phyloP scores from a whole-genome alignment of 2,113 vertebrate species.

The Macquaria australasica region DNA sequence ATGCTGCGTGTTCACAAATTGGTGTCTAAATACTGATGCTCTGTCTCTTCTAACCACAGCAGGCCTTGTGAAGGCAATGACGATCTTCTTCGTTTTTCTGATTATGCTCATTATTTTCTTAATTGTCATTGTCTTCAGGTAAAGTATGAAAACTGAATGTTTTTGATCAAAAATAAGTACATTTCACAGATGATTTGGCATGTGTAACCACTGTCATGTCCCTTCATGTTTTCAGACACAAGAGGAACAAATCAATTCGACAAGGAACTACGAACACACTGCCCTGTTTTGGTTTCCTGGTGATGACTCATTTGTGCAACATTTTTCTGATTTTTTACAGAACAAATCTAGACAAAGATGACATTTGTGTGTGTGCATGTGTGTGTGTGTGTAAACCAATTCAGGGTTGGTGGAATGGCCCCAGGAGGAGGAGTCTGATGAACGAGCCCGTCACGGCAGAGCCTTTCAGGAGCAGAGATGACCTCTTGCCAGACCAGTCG shows the following conservation, averaged over 20 bases:
- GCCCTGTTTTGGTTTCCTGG: conserved; percentile 3
- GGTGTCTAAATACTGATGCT: neutral
- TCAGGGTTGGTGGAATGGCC: conserved; percentile 50
- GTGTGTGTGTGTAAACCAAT: neutral
- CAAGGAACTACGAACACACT: neutral
- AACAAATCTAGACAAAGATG: neutral
- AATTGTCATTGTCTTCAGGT: conserved; percentile 66
- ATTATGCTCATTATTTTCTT: conserved; percentile 31
- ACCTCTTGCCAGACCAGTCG: conserved; percentile 39
- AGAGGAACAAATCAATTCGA: conserved; percentile 27
- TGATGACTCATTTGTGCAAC: conserved; percentile 5
- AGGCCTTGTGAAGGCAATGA: neutral
- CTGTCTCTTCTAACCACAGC: conserved; percentile 48
- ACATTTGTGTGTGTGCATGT: neutral
- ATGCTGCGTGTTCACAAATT: neutral
- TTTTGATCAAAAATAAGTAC: neutral
- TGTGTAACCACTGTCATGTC: neutral
- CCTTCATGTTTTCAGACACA: conserved; percentile 47
- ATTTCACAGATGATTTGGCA: neutral
- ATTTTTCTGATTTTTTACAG: neutral
- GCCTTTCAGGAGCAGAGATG: conserved; percentile 54
- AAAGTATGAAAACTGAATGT: neutral
- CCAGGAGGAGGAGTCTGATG: conserved; percentile 5
- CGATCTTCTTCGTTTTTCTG: neutral
- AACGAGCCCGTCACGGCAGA: neutral